Evolutionary conservation across 2,113 vertebrate genomes (phyloP).

Genomic region (Caloenas nicobarica): DNA sequence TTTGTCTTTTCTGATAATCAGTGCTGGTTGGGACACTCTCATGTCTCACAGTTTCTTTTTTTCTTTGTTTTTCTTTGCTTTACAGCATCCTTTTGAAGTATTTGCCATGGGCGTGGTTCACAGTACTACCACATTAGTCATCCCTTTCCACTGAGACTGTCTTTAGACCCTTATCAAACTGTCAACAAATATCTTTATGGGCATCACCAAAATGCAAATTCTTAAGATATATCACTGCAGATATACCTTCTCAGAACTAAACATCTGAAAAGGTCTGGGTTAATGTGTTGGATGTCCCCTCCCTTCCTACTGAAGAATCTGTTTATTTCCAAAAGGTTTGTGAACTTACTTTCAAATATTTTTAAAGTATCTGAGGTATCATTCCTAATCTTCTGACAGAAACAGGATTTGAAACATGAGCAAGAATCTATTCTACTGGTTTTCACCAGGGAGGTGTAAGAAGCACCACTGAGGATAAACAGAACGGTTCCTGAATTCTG

Average conservation of each 20-base stretch:
- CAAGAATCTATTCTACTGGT: neutral
- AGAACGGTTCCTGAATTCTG: neutral
- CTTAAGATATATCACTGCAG: neutral
- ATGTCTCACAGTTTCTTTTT: neutral
- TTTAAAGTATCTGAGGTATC: neutral
- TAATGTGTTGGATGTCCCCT: neutral
- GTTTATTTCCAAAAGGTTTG: neutral
- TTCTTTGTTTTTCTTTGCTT: neutral
- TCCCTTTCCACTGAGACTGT: neutral
- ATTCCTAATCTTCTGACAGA: neutral
- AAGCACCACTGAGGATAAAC: neutral
- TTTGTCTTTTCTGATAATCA: neutral
- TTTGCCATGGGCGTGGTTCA: neutral
- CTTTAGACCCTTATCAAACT: neutral
- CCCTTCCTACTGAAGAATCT: neutral
- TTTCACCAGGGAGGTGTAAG: neutral
- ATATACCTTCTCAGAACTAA: neutral
- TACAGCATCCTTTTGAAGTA: neutral
- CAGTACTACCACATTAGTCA: neutral
- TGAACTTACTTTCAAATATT: neutral
- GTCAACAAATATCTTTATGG: neutral
- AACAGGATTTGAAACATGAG: neutral
- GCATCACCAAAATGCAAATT: neutral
- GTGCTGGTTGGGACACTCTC: neutral
- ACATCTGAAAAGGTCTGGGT: neutral